phyloP scores from a whole-genome alignment of 2,797 vertebrate genomes.

The Phrynocephalus guinanensis region DNA sequence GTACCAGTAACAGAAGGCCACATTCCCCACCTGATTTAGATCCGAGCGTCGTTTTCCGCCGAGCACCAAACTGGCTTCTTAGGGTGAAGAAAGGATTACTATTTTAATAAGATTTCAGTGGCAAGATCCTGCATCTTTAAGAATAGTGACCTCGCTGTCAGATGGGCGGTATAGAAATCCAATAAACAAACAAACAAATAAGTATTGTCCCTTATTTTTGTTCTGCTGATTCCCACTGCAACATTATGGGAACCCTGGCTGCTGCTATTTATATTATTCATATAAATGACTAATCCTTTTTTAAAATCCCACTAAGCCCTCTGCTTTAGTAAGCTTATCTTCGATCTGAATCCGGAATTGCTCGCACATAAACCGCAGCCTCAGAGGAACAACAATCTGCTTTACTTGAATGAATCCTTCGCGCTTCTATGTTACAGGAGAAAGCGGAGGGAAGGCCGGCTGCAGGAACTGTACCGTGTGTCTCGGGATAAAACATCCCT shows the following conservation, averaged over 20 bases:
- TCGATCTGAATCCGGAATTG: constrained; percentile 35
- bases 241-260: neutral
- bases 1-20: neutral
- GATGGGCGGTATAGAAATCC: too few species aligned
- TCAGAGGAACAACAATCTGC: constrained; percentile 56
- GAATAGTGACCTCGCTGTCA: too few species aligned
- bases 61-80: neutral
- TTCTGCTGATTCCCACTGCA: neutral
- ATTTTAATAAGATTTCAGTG: neutral
- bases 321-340: constrained; percentile 39
- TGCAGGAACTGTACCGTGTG: constrained; percentile 23
- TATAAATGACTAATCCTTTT: constrained; percentile 27
- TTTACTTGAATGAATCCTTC: constrained; percentile 39
- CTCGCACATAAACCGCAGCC: neutral
- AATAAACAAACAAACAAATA: too few species aligned
- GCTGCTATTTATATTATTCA: constrained; percentile 41
- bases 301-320: neutral
- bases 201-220: neutral
- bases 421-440: constrained; percentile 1
- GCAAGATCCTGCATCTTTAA: neutral
- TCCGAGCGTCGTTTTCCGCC: neutral
- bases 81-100: neutral
- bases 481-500: constrained; percentile 10
- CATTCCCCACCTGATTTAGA: neutral
- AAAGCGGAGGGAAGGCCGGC: constrained; percentile 37